A percentile compares a stretch with the other conserved stretches of the same genome.
Conservation (phyloP, 1,140 invertebrate species). For the Euwallacea similis region DNA sequence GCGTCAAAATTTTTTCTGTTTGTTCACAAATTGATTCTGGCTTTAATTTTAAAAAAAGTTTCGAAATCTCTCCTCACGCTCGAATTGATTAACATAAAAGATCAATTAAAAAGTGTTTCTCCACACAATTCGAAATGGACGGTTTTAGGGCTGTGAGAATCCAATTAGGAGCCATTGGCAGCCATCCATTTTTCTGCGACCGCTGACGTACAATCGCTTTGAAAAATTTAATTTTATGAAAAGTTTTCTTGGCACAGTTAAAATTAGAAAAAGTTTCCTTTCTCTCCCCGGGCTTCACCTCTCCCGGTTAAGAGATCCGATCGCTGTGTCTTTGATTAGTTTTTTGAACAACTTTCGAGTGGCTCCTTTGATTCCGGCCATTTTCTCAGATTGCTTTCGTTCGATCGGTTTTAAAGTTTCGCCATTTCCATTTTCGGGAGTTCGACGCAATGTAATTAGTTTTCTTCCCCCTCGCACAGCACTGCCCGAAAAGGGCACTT, state of each 20-base stretch:
- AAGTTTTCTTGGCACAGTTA: slow-evolving; percentile 20
- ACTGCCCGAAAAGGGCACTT: slow-evolving; percentile 1
- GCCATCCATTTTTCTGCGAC: slow-evolving; percentile 10
- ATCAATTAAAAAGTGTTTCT: slow-evolving; percentile 8
- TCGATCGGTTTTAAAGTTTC: slow-evolving; percentile 23
- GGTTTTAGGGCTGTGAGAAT: background rate
- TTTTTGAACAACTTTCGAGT: slow-evolving; percentile 21
- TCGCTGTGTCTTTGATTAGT: slow-evolving; percentile 20
- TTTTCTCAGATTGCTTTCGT: slow-evolving; percentile 20
- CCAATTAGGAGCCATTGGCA: slow-evolving; percentile 13
- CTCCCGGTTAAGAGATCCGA: slow-evolving; percentile 8
- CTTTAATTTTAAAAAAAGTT: too few relatives aligned
- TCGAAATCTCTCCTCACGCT: background rate
- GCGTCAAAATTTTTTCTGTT: too few relatives aligned
- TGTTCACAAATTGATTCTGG: too few relatives aligned
- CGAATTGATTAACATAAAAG: slow-evolving; percentile 10
- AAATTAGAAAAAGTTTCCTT: slow-evolving; percentile 21
- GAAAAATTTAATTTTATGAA: slow-evolving; percentile 25
- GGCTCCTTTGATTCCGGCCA: slow-evolving; percentile 20
- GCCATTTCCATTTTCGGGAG: slow-evolving; percentile 11
- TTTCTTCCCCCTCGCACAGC: background rate
- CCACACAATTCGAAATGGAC: background rate
- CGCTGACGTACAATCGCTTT: slow-evolving; percentile 11
- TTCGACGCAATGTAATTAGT: background rate
- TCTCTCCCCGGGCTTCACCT: background rate